Evolutionary conservation across 2,888 invertebrate species (phyloP).

Genomic region (Polydrusus tereticollis): DNA sequence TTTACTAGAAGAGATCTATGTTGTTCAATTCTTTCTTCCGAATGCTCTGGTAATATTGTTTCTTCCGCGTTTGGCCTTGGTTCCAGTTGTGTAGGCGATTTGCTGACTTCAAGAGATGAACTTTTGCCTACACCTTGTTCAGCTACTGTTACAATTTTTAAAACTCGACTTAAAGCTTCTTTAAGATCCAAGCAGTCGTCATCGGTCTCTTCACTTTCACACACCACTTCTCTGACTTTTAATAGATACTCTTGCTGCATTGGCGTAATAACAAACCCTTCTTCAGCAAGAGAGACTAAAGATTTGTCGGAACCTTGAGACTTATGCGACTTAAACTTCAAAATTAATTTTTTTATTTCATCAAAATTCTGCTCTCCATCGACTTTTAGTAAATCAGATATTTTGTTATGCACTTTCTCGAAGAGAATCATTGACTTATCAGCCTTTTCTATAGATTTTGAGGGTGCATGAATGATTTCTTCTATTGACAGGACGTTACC

Average conservation of each 20-base stretch:
- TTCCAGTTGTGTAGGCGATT: background rate
- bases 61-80: background rate
- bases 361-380: constrained; percentile 48
- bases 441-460: constrained; percentile 3
- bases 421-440: constrained; percentile 36
- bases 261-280: constrained; percentile 41
- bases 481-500: constrained; percentile 52
- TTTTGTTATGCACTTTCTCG: constrained; percentile 48
- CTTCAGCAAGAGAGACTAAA: constrained; percentile 20
- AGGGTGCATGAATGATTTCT: constrained; percentile 38
- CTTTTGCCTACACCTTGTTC: background rate
- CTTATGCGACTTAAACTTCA: constrained; percentile 34
- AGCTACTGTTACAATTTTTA: constrained; percentile 22
- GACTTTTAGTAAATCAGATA: constrained; percentile 37
- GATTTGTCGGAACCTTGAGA: background rate
- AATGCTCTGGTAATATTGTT: background rate
- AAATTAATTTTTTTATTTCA: constrained; percentile 49
- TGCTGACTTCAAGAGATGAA: no score
- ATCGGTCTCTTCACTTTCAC: constrained; percentile 46
- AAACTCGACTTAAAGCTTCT: constrained; percentile 34
- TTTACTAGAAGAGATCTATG: no score
- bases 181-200: constrained; percentile 48
- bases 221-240: constrained; percentile 50
- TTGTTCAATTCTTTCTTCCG: background rate
- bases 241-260: constrained; percentile 52